phyloP scores from a whole-genome alignment of 2,888 invertebrate genomes.

The Rugalucina vietnamica region DNA sequence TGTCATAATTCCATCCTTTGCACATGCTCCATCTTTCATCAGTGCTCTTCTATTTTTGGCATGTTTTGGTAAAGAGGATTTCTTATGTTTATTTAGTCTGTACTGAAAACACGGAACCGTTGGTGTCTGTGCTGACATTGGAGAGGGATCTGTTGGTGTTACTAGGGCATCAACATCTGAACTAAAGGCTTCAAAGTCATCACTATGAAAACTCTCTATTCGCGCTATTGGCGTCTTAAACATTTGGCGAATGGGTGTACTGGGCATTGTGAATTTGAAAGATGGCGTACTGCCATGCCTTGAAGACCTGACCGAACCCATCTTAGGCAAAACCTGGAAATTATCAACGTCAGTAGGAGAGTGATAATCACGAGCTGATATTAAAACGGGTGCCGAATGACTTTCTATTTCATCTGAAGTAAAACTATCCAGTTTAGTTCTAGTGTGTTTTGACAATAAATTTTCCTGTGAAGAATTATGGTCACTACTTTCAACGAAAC shows the following conservation, averaged over 20 bases:
- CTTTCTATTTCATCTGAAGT: constrained; percentile 58
- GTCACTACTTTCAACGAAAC: constrained; percentile 61
- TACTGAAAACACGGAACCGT: constrained; percentile 80
- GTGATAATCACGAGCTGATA: constrained; percentile 47
- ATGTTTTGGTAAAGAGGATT: constrained; percentile 59
- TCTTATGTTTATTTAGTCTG: constrained; percentile 74
- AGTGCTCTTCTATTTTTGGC: constrained; percentile 34
- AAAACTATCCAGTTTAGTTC: constrained; percentile 45
- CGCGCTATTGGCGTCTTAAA: constrained; percentile 79
- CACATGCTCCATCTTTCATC: constrained; percentile 45
- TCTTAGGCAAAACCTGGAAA: constrained; percentile 45
- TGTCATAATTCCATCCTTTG: constrained; percentile 38
- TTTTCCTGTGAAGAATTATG: constrained; percentile 64
- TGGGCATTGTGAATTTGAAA: constrained; percentile 72
- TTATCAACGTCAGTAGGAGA: constrained; percentile 45
- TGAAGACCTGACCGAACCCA: constrained; percentile 52
- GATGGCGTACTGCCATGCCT: constrained; percentile 60
- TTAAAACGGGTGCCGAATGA: constrained; percentile 54
- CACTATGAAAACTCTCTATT: constrained; percentile 81
- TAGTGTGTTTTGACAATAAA: constrained; percentile 30
- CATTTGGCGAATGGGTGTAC: constrained; percentile 76
- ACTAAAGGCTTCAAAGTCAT: constrained; percentile 76
- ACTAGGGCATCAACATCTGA: constrained; percentile 66
- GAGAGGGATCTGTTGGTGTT: constrained; percentile 64
- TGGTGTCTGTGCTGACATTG: constrained; percentile 75